Percentiles rank a stretch among this genome's conserved stretches.
Conservation (phyloP, 2,797 vertebrate genomes). For the Neostethus bicornis region DNA sequence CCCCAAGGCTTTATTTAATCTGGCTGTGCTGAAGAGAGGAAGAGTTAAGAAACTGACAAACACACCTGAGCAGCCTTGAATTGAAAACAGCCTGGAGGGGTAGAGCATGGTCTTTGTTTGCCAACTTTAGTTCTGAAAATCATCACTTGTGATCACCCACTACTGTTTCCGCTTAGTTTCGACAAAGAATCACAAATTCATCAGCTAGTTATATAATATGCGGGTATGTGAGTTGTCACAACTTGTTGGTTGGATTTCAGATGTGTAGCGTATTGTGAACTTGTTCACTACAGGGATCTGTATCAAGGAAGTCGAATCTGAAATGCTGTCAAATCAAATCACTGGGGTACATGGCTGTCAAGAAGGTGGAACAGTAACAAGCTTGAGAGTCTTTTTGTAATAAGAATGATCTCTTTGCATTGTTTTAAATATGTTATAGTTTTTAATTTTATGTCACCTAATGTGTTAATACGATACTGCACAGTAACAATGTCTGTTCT, state of each 20-base stretch:
- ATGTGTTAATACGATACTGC: slow-evolving; percentile 19
- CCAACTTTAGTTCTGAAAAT: too few relatives aligned
- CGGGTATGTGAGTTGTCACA: too few relatives aligned
- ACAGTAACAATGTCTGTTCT: not conserved
- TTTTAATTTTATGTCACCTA: too few relatives aligned
- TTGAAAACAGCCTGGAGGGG: not conserved
- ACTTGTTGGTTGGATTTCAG: too few relatives aligned
- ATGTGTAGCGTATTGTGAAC: too few relatives aligned
- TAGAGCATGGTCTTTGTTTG: not conserved
- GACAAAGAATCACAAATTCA: not conserved
- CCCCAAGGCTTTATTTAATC: not conserved
- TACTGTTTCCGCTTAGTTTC: not conserved
- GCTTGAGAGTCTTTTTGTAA: not conserved
- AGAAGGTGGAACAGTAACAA: not conserved
- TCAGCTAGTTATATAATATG: too few relatives aligned
- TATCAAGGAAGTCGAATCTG: not conserved
- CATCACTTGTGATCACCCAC: not conserved
- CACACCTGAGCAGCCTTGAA: too few relatives aligned
- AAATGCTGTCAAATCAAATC: not conserved
- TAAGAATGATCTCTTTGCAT: too few relatives aligned
- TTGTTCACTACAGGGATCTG: not conserved
- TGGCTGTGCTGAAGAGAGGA: not conserved
- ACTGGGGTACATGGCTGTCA: not conserved
- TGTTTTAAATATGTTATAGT: not conserved
- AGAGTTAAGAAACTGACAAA: not conserved